Conservation (phyloP, 2,797 vertebrate genomes). For the Heterohyrax brucei region DNA sequence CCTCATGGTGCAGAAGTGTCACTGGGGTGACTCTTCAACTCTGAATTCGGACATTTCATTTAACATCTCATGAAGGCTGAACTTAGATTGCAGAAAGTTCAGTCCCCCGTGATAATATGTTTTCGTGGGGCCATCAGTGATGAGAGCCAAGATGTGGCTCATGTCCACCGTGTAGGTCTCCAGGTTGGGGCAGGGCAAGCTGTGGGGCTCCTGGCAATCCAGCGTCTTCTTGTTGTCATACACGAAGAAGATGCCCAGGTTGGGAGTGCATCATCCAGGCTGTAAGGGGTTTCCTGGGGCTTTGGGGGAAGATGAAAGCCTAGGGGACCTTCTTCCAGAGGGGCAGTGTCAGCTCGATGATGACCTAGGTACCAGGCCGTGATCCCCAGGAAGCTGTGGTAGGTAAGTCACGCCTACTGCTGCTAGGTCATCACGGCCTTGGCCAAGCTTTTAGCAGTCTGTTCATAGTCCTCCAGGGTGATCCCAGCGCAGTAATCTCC, state of each 20-base stretch:
- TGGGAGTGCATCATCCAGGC: slow-evolving; percentile 94
- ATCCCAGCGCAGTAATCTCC: slow-evolving; percentile 99
- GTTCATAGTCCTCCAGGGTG: slow-evolving; percentile 98
- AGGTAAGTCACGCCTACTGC: slow-evolving; percentile 96
- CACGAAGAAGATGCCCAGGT: slow-evolving; percentile 95
- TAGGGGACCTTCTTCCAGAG: slow-evolving; percentile 94
- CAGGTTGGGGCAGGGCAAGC: slow-evolving; percentile 96
- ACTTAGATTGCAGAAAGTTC: slow-evolving; percentile 98
- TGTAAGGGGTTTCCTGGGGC: slow-evolving; percentile 95
- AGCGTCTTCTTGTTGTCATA: slow-evolving; percentile 93
- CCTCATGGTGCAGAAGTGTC: slow-evolving; percentile 99
- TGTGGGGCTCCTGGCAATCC: slow-evolving; percentile 91
- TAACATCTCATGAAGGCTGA: slow-evolving; percentile 98
- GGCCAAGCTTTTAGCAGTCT: slow-evolving; percentile 95
- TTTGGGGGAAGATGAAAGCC: slow-evolving; percentile 92
- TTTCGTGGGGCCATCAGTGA: slow-evolving; percentile 98
- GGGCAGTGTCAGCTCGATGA: slow-evolving; percentile 87
- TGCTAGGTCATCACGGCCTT: slow-evolving; percentile 96
- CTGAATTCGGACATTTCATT: slow-evolving; percentile 98
- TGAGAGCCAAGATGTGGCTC: slow-evolving; percentile 96
- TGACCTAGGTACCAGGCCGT: slow-evolving; percentile 93
- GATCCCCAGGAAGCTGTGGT: slow-evolving; percentile 96
- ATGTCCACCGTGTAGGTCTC: slow-evolving; percentile 97
- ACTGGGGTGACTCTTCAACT: slow-evolving; percentile 96
- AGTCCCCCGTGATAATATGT: slow-evolving; percentile 97